Base-by-base conservation (phyloP, 1,140 invertebrate species). In the Cyrtorhinus lividipennis region DNA sequence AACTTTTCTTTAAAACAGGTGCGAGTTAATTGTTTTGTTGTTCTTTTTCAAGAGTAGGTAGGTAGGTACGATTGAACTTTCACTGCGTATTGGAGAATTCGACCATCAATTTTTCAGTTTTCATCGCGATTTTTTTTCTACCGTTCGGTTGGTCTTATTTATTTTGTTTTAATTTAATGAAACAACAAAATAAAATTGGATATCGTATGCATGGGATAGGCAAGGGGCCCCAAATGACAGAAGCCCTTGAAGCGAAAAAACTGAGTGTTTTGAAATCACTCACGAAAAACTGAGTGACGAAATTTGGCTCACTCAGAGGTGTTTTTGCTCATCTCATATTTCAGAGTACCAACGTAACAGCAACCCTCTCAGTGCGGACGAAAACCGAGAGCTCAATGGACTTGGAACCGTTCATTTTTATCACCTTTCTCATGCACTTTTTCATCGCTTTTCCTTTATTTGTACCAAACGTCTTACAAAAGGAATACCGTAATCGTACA, bases 161-260 rank as follows among this genome's bases (percentile, higher is more conserved):
- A n/a, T n/a, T n/a, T n/a, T n/a, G n/a, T n/a, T n/a, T n/a, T n/a
- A n/a, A n/a, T n/a, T n/a, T n/a, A n/a, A n/a, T n/a, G n/a, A n/a
- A n/a, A n/a, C n/a, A n/a, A n/a, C n/a, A n/a, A n/a, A n/a, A n/a
- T n/a, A n/a, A n/a, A n/a, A n/a, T n/a, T n/a, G n/a, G n/a, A 63
- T 58, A 25, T 57, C 62, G 61, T 67, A 67, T 68, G 66, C 67
- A 67, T 68, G 67, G 67, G 67, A 65, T 59, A 64, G 62, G 73
- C 70, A 72, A 71, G 67, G 72, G 72, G 70, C 71, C 73, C 73
- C 73, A 65, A 23, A 61, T 68, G 70, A 68, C 73, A 75, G 73
- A 74, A 72, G 72, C 73, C 73, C 69, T 71, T 70, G 73, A 72
- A 15, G 30, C 30, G 30, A 38, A 38, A 69, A 72, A 73, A 71